A percentile compares a stretch with the other conserved stretches of the same genome.
phyloP scores from a whole-genome alignment of 2,888 invertebrate genomes.

The Adineta ricciae region DNA sequence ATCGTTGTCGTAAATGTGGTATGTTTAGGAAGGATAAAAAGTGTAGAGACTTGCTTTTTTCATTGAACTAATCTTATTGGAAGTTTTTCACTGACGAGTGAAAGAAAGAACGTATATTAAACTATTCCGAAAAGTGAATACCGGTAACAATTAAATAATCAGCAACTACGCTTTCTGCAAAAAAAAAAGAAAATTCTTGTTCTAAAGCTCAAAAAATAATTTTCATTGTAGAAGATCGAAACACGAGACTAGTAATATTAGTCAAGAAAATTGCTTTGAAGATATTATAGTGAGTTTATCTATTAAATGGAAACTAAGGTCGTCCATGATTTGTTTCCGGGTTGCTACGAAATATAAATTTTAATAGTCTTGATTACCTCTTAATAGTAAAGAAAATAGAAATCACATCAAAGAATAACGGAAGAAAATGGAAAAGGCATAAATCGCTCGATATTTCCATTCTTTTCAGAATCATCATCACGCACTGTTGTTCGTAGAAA shows the following conservation, averaged over 20 bases:
- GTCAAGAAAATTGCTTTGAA: too few species aligned
- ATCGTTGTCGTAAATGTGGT: too few species aligned
- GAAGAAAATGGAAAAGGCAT: background rate
- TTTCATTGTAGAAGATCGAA: too few species aligned
- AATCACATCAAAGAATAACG: background rate
- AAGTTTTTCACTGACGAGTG: too few species aligned
- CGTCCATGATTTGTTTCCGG: background rate
- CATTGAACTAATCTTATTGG: too few species aligned
- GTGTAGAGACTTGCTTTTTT: too few species aligned
- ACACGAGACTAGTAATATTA: too few species aligned
- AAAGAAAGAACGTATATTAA: background rate
- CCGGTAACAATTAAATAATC: background rate
- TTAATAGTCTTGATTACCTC: background rate
- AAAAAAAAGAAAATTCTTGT: background rate
- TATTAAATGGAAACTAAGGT: background rate
- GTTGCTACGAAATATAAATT: background rate
- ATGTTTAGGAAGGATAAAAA: too few species aligned
- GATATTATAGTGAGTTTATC: too few species aligned
- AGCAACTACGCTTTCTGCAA: background rate
- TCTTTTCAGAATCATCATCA: background rate
- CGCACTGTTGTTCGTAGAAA: background rate
- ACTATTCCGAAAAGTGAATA: background rate
- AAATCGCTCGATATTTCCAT: background rate
- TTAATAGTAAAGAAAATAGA: background rate
- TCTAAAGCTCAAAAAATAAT: background rate